phyloP scores from a whole-genome alignment of 1,140 invertebrate species.

The Zelostemma sp. region DNA sequence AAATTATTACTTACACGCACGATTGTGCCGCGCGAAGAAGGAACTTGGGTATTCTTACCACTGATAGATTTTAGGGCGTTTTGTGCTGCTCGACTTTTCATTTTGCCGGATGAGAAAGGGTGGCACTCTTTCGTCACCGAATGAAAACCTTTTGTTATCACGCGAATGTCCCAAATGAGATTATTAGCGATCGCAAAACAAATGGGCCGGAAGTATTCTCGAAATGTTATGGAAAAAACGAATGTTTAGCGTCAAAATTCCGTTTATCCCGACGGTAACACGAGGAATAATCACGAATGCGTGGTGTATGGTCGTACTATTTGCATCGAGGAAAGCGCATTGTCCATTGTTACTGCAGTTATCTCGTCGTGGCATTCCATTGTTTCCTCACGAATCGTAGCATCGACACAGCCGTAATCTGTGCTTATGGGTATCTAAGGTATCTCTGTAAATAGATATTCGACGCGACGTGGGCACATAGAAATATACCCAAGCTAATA shows the following conservation, averaged over 20 bases:
- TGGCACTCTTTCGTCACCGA: slow-evolving; percentile 30
- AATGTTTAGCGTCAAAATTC: too few relatives aligned
- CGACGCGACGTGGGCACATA: slow-evolving; percentile 21
- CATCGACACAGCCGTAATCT: slow-evolving; percentile 49
- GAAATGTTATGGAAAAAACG: too few relatives aligned
- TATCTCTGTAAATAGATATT: slow-evolving; percentile 41
- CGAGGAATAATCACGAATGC: slow-evolving; percentile 46
- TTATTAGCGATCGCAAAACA: too few relatives aligned
- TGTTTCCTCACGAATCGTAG: slow-evolving; percentile 41
- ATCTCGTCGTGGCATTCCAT: slow-evolving; percentile 49
- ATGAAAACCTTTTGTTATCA: too few relatives aligned
- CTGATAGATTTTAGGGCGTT: slow-evolving; percentile 40
- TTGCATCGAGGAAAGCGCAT: slow-evolving; percentile 48
- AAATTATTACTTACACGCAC: slow-evolving; percentile 51
- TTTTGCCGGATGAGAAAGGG: slow-evolving; percentile 46
- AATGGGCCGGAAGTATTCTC: too few relatives aligned
- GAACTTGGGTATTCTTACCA: slow-evolving; percentile 34
- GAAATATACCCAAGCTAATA: slow-evolving; percentile 25
- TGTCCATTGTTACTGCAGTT: slow-evolving; percentile 49
- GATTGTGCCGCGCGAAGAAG: slow-evolving; percentile 42
- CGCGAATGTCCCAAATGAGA: too few relatives aligned
- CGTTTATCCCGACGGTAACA: slow-evolving; percentile 17
- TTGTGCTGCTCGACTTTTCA: slow-evolving; percentile 49
- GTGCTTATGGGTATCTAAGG: slow-evolving; percentile 48
- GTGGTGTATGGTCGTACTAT: slow-evolving; percentile 41